Conservation (phyloP, 2,797 vertebrate species). For the Anas bahamensis region DNA sequence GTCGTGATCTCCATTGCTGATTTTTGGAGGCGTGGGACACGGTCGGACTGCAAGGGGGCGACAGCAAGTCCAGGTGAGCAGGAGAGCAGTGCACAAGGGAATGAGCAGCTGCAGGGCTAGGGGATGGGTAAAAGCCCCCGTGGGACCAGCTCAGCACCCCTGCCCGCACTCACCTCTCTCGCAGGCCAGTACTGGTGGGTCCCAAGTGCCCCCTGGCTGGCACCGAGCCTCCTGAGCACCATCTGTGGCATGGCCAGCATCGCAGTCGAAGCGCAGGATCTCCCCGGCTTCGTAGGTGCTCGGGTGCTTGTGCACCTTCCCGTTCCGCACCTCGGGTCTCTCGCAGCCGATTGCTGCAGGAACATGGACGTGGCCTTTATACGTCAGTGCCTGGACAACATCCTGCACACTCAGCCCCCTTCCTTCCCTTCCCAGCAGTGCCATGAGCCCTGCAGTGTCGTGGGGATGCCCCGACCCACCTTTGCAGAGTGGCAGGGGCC, state of each 20-base stretch:
- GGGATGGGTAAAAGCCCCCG: not conserved
- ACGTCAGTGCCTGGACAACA: rapidly evolving
- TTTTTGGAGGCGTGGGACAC: conserved; percentile 31
- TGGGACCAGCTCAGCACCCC: too few species aligned
- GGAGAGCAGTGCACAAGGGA: rapidly evolving
- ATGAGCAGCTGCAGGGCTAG: rapidly evolving
- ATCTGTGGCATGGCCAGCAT: rapidly evolving
- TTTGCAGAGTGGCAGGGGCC: conserved; percentile 30
- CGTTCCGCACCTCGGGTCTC: not conserved
- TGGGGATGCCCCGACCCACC: conserved; percentile 13
- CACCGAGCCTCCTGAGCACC: not conserved
- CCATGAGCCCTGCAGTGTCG: not conserved
- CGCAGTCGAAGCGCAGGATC: not conserved
- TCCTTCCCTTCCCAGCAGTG: rapidly evolving
- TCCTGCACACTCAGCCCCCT: not conserved
- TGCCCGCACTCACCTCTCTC: not conserved
- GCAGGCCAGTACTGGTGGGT: not conserved
- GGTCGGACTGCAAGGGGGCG: not conserved
- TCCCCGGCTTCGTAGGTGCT: conserved; percentile 12
- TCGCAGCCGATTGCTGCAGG: not conserved
- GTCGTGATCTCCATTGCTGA: not conserved
- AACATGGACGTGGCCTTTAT: rapidly evolving
- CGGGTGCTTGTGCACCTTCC: not conserved
- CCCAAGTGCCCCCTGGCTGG: not conserved
- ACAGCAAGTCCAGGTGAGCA: too few species aligned